Percentiles rank a stretch among this genome's conserved stretches.
These are phyloP conservation scores for Mallotus villosus DNA, from an alignment of 2,797 vertebrate genomes.

Conservation along the genomic window DNA sequence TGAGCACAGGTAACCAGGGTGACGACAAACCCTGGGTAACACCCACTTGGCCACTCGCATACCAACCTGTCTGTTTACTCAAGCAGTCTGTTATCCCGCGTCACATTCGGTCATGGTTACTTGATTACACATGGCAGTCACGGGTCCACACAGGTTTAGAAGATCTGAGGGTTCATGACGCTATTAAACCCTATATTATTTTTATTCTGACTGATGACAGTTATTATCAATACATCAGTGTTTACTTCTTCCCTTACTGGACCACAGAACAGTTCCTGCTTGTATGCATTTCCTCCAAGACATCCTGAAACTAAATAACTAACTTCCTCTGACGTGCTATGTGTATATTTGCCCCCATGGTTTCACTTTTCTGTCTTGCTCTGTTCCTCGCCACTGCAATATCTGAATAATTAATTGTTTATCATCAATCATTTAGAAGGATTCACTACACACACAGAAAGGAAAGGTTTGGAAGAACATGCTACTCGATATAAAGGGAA, in stretches of 20 bases:
- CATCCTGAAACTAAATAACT: constrained; percentile 45
- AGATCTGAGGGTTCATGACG: no score
- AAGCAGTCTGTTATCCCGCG: no score
- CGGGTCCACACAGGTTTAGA: no score
- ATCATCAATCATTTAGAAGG: constrained; percentile 71
- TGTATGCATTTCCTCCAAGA: constrained; percentile 22
- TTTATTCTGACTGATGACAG: not conserved
- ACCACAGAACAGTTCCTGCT: not conserved
- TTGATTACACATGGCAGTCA: no score
- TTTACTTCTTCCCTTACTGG: not conserved
- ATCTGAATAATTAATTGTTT: constrained; percentile 71
- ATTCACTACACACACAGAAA: constrained; percentile 41
- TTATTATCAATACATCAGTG: not conserved
- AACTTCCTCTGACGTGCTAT: constrained; percentile 25
- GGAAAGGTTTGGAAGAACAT: constrained; percentile 53
- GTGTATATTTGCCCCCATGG: constrained; percentile 39
- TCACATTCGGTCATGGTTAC: no score
- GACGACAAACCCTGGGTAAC: not conserved
- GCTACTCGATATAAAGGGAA: constrained; percentile 45
- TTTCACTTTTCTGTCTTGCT: constrained; percentile 43
- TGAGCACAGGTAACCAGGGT: constrained; percentile 24
- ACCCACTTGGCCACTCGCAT: not conserved
- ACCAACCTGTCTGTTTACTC: no score
- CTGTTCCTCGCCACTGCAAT: constrained; percentile 54
- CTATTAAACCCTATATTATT: no score